A percentile compares a stretch with the other conserved stretches of the same genome.
phyloP scores from a whole-genome alignment of 92 coral and sea anemone species.

The Heteractis magnifica region DNA sequence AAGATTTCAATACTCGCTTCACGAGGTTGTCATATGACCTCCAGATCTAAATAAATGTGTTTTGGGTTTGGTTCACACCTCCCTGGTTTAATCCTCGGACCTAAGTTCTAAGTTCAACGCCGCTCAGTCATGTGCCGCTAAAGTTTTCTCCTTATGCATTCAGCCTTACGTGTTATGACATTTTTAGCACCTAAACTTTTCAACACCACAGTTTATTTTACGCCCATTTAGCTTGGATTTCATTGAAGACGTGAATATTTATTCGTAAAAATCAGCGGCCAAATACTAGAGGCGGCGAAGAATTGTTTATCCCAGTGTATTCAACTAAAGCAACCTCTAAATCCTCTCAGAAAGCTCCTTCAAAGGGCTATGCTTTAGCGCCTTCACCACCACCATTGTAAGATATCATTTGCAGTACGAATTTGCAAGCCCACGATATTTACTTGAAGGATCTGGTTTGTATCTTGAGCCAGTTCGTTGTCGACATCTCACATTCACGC shows the following conservation, averaged over 20 bases:
- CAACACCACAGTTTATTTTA: slow-evolving; percentile 8
- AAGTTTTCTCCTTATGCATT: neutral
- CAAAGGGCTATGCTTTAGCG: slow-evolving; percentile 2
- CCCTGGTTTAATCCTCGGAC: neutral
- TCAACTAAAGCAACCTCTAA: slow-evolving; percentile 4
- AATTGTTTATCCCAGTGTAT: slow-evolving; percentile 17
- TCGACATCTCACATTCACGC: slow-evolving; percentile 14
- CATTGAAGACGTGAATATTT: slow-evolving; percentile 10
- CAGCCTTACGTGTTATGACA: slow-evolving; percentile 20
- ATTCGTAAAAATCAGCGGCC: slow-evolving; percentile 12
- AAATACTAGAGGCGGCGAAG: slow-evolving; percentile 32
- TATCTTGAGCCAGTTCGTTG: slow-evolving; percentile 5
- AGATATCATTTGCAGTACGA: neutral
- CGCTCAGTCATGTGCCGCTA: neutral
- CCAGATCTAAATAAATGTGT: neutral
- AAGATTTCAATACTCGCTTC: slow-evolving; percentile 7
- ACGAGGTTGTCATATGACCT: slow-evolving; percentile 31
- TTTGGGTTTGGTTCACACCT: neutral
- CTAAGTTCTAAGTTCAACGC: slow-evolving; percentile 15
- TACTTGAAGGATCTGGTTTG: slow-evolving; percentile 23
- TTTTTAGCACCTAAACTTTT: slow-evolving; percentile 19
- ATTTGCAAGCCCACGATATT: slow-evolving; percentile 12
- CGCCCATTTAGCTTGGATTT: slow-evolving; percentile 7
- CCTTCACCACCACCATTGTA: slow-evolving; percentile 12
- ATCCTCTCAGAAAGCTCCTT: slow-evolving; percentile 20